Conservation (phyloP, 2,797 vertebrate species). For the Artibeus jamaicensis region DNA sequence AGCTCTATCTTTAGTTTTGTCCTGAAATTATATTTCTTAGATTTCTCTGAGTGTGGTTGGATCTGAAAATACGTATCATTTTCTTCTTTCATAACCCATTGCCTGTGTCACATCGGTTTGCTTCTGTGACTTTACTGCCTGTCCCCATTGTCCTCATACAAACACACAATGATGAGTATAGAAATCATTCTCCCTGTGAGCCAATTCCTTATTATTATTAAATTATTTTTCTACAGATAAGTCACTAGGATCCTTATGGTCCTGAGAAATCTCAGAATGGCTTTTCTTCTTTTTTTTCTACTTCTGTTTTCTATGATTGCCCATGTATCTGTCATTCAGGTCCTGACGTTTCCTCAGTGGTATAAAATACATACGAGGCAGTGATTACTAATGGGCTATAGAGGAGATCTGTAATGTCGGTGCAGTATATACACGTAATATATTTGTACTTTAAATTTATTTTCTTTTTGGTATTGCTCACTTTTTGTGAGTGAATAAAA, state of each 20-base stretch:
- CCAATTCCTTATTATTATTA: background rate
- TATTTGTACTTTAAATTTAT: background rate
- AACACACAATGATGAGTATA: background rate
- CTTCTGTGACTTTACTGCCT: background rate
- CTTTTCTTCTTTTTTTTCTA: constrained; percentile 22
- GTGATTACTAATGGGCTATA: background rate
- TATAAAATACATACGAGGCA: background rate
- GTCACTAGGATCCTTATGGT: background rate
- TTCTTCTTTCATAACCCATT: constrained; percentile 19
- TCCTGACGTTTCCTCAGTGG: background rate
- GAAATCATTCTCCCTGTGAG: background rate
- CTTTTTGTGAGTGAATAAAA: background rate
- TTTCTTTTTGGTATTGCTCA: background rate
- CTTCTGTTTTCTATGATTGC: background rate
- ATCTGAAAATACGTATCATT: background rate
- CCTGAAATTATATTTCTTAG: constrained; percentile 32
- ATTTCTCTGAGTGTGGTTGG: constrained; percentile 12
- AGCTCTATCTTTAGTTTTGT: constrained; percentile 20
- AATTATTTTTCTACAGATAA: constrained; percentile 27
- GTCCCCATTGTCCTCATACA: background rate
- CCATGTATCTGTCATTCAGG: background rate
- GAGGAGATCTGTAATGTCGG: background rate
- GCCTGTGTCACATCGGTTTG: background rate
- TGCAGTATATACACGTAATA: background rate
- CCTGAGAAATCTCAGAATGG: background rate